Percentiles rank a stretch among this genome's conserved stretches.
Conservation (phyloP, 2,888 invertebrate species). For the Smittia aterrima region DNA sequence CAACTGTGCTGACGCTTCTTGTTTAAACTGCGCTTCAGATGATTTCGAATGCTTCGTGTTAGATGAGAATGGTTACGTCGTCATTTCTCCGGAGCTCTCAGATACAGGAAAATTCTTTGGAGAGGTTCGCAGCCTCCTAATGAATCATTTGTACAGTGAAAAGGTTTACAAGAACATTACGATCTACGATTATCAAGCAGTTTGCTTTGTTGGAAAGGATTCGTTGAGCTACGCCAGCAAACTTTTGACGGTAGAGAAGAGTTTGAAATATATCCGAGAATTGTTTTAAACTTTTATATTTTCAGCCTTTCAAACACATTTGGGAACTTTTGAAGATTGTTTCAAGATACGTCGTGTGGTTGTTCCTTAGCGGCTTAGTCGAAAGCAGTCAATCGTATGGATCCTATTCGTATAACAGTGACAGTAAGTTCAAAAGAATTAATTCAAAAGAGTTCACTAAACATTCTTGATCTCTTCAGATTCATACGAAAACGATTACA, state of each 20-base stretch:
- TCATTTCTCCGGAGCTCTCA: slow-evolving; percentile 69
- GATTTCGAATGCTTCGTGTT: slow-evolving; percentile 78
- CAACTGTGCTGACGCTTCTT: slow-evolving; percentile 52
- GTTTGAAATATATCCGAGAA: slow-evolving; percentile 40
- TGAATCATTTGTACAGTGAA: slow-evolving; percentile 70
- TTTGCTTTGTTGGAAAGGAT: slow-evolving; percentile 72
- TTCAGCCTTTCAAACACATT: slow-evolving; percentile 62
- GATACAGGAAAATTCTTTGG: slow-evolving; percentile 87
- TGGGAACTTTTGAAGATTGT: slow-evolving; percentile 60
- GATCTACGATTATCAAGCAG: slow-evolving; percentile 85
- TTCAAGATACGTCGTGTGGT: slow-evolving; percentile 59
- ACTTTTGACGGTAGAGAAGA: slow-evolving; percentile 60
- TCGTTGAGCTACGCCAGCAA: slow-evolving; percentile 61
- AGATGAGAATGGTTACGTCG: slow-evolving; percentile 85
- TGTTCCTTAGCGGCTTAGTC: slow-evolving; percentile 59
- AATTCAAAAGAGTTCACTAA: too few species aligned
- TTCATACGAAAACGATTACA: slow-evolving; percentile 39
- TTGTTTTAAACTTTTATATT: slow-evolving; percentile 17
- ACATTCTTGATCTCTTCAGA: slow-evolving; percentile 29
- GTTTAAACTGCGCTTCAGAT: slow-evolving; percentile 63
- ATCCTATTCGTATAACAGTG: slow-evolving; percentile 38
- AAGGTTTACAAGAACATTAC: slow-evolving; percentile 72
- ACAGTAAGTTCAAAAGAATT: too few species aligned
- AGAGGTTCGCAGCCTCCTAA: slow-evolving; percentile 74
- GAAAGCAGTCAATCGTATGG: slow-evolving; percentile 56